These are phyloP conservation scores for Enteromius anoplus DNA, from an alignment of 2,797 vertebrate genomes.

Conservation along the genomic window DNA sequence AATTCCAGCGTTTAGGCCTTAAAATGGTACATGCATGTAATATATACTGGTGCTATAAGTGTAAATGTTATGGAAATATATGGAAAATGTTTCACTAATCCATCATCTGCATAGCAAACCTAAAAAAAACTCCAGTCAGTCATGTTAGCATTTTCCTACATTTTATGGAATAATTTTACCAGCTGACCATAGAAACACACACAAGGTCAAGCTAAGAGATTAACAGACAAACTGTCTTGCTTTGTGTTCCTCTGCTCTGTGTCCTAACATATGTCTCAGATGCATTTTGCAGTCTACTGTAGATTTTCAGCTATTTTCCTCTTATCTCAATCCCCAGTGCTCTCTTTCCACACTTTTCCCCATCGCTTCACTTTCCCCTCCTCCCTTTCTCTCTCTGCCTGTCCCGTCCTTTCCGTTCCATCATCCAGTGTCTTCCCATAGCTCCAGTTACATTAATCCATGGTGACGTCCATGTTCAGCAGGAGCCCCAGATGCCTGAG, in stretches of 20 bases:
- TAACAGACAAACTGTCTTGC: neutral
- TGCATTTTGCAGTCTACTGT: neutral
- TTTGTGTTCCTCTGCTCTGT: slow-evolving; percentile 1
- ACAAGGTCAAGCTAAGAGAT: neutral
- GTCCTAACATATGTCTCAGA: neutral
- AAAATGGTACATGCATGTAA: neutral
- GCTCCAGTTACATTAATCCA: slow-evolving; percentile 48
- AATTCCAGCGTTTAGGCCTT: neutral
- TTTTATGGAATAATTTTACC: neutral
- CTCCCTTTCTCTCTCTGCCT: slow-evolving; percentile 34
- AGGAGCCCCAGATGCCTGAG: slow-evolving; percentile 41
- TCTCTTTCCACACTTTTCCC: slow-evolving; percentile 17
- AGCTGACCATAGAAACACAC: neutral
- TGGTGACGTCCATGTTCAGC: slow-evolving; percentile 48
- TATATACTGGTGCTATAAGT: neutral
- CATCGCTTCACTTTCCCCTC: slow-evolving; percentile 8
- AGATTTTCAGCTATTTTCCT: neutral
- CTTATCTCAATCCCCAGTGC: neutral
- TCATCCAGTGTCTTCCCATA: slow-evolving; percentile 35
- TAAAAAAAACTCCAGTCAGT: neutral
- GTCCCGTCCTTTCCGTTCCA: slow-evolving; percentile 20
- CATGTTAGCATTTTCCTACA: neutral
- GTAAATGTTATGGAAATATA: slow-evolving; percentile 22
- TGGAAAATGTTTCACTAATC: slow-evolving; percentile 14
- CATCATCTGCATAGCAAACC: neutral